Base-by-base conservation (phyloP, 2,888 invertebrate species). In the Griposia aprilina region DNA sequence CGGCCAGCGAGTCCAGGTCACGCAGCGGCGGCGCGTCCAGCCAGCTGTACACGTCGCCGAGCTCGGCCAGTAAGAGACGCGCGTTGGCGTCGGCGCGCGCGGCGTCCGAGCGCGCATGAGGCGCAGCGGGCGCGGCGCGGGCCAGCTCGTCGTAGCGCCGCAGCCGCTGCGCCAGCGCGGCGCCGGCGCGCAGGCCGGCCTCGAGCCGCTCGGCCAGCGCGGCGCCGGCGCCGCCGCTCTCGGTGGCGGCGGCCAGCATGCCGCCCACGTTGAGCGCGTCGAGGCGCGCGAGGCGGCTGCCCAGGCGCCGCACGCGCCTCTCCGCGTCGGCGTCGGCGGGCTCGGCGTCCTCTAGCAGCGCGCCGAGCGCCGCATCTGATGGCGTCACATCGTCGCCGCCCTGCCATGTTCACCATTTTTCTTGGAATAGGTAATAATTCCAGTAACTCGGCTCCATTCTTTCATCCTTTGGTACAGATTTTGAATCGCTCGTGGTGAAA, bases 371-470 rank as follows among this genome's bases (percentile, higher is more conserved):
- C 72, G 93, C 99, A 45, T 84, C 84, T 89, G 99, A 98, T 93
- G 99, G 99, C 91, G 98, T 90, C 45, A 98, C 98, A 63, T 99
- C 97, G 5, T 98, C 98, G 91, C 98, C 98, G 91, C 98, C 98
- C 91, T 98, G 98, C 74, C 97, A 69, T 11, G 11, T 36, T 60
- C n/a, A 48, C n/a, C n/a, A 36, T 52, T 30, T 23, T 5, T 55
- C 36, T 68, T n/a, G 15, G n/a, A 41, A 2, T 63, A 23, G 45
- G 66, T 26, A 20, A 10, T 65, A 7, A 72, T 52, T 52, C n/a
- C n/a, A 50, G 13, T 13, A 36, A 26, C 41, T 15, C 48, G 48
- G 15, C 48, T 48, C 48, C 48, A 5, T 52, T 52, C 7, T 52
- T 8, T 52, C 20, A 52, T 52, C 20, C 20, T 20, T 52, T 20